Conservation (phyloP, 2,797 vertebrate species). For the Gephyroberyx darwinii region DNA sequence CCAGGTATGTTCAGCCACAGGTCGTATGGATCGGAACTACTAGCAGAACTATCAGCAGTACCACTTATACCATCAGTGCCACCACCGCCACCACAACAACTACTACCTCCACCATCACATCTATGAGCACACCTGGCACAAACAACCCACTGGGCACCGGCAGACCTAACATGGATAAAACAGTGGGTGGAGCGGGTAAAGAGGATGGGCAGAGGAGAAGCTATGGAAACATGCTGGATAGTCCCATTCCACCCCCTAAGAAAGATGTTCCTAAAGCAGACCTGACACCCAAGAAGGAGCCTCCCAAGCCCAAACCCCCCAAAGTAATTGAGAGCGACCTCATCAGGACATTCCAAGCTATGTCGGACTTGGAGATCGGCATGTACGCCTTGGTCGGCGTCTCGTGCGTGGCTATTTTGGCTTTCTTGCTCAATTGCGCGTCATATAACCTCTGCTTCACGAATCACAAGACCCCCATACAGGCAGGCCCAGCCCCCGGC, state of each 20-base stretch:
- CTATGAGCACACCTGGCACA: constrained; percentile 20
- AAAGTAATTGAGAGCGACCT: constrained; percentile 80
- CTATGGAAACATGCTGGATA: constrained; percentile 78
- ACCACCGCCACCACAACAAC: constrained; percentile 4
- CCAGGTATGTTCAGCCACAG: constrained; percentile 34
- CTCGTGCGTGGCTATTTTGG: constrained; percentile 90
- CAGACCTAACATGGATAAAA: constrained; percentile 36
- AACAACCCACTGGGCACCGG: constrained; percentile 69
- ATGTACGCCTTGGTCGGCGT: constrained; percentile 91
- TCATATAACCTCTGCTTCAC: constrained; percentile 85
- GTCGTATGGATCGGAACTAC: constrained; percentile 51
- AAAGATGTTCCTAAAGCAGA: constrained; percentile 53
- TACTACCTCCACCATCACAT: constrained; percentile 1
- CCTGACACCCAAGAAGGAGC: constrained; percentile 69
- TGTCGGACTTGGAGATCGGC: constrained; percentile 90
- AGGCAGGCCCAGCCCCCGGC: constrained; percentile 72
- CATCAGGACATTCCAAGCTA: constrained; percentile 77
- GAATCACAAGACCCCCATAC: constrained; percentile 85
- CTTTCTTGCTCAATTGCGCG: constrained; percentile 91
- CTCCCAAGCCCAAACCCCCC: constrained; percentile 75
- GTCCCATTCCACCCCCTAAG: constrained; percentile 71
- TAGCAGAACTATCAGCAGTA: constrained; percentile 33
- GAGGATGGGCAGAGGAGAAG: constrained; percentile 66
- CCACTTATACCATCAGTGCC: constrained; percentile 2
- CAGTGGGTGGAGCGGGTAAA: constrained; percentile 28